Evolutionary conservation across 2,888 invertebrate genomes (phyloP), one percentile per base, ranked within the genome.

Genomic region (Parnassius mnemosyne): DNA sequence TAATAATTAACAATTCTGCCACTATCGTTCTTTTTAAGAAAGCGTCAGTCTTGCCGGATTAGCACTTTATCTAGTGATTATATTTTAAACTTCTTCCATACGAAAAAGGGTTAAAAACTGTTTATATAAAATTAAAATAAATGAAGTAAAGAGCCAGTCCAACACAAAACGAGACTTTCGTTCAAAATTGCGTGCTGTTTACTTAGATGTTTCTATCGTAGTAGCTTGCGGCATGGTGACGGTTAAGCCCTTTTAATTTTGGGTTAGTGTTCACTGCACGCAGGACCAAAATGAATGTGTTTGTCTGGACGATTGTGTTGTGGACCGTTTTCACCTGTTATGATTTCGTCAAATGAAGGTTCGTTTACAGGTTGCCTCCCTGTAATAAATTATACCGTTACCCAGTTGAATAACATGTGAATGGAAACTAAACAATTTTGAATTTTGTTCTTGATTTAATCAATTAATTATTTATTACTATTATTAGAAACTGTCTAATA

Each of bases 211-310:
- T 61, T 20, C 54, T 70, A 67, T 41, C 13, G 60, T 84, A 85
- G 83, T 68, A 73, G 89, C 88, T 90, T 89, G 85, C 78, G 84
- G 89, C 89, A 89, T 89, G 90, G 86, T 89, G 86, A 76, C 82
- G 85, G 85, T 71, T 61, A 58, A 60, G 64, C 59, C 55, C 55
- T 59, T 53, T 58, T 63, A 63, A 41, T 47, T 47, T 55, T 54
- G 64, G 62, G 63, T 52, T 50, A 34, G 58, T 68, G 57, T 50
- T 63, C 34, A 50, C 42, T 64, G 72, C 69, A 71, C 72, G 72
- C 69, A 65, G 63, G 70, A 72, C 71, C 73, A 72, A 70, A 66
- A 66, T 65, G 68, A 55, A 67, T 80, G 81, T 76, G 79, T 78
- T 77, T 71, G 79, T 78, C 77, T 71, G 76, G 72, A 77, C 79